phyloP scores from a whole-genome alignment of 1,140 invertebrate genomes.

The Ooceraea biroi region DNA sequence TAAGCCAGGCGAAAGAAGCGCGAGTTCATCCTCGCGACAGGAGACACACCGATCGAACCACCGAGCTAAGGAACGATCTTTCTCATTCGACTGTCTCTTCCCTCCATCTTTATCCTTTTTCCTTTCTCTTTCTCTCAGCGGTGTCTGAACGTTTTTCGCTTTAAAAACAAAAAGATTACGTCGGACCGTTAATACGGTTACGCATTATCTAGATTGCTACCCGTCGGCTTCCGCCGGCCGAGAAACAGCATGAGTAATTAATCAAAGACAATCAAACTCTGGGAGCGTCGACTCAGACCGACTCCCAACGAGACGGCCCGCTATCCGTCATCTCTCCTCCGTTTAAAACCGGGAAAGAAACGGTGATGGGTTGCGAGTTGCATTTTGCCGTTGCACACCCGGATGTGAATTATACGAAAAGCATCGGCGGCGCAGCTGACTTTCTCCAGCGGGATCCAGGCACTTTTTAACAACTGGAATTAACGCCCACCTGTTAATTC shows the following conservation, averaged over 20 bases:
- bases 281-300: slow-evolving; percentile 78
- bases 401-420: slow-evolving; percentile 69
- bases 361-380: slow-evolving; percentile 24
- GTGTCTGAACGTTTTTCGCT: slow-evolving; percentile 29
- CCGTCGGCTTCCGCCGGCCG: slow-evolving; percentile 79
- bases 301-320: slow-evolving; percentile 81
- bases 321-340: slow-evolving; percentile 76
- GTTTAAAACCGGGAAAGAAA: slow-evolving; percentile 66
- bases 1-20: not conserved
- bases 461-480: slow-evolving; percentile 51
- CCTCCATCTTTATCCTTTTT: not conserved
- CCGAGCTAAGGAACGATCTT: not conserved
- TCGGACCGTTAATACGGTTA: slow-evolving; percentile 82
- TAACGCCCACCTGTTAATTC: slow-evolving; percentile 41
- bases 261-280: slow-evolving; percentile 86
- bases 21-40: slow-evolving; percentile 7
- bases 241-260: slow-evolving; percentile 83
- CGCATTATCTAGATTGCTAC: slow-evolving; percentile 85
- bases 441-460: slow-evolving; percentile 48
- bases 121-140: not conserved
- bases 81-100: not conserved
- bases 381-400: slow-evolving; percentile 45
- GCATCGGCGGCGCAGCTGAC: slow-evolving; percentile 39
- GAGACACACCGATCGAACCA: slow-evolving; percentile 9
- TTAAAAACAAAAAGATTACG: slow-evolving; percentile 75